phyloP scores from a whole-genome alignment of 2,797 vertebrate genomes.

The Novumbra hubbsi region DNA sequence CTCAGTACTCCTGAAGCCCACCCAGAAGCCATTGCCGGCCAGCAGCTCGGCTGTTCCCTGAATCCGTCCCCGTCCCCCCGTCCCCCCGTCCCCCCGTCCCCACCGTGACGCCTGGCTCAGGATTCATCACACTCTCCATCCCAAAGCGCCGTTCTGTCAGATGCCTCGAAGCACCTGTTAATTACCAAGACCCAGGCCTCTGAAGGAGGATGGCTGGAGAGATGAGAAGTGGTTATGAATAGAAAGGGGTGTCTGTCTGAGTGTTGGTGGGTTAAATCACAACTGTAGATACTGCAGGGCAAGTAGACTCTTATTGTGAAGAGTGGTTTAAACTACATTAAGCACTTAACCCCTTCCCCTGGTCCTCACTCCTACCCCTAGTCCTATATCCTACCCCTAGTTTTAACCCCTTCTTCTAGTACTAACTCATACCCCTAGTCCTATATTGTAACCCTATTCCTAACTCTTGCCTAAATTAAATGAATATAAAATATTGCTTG shows the following conservation, averaged over 20 bases:
- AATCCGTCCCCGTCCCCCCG: not conserved
- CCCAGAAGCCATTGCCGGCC: not conserved
- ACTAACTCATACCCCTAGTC: not conserved
- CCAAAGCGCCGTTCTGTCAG: not conserved
- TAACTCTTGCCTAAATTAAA: too few species aligned
- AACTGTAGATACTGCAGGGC: not conserved
- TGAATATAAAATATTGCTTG: too few species aligned
- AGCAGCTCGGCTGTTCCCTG: not conserved
- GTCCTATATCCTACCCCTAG: too few species aligned
- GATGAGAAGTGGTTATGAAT: constrained; percentile 5
- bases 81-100: not conserved
- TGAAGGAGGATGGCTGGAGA: constrained; percentile 22
- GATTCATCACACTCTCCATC: not conserved
- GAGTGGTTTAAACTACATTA: not conserved
- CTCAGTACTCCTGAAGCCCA: not conserved
- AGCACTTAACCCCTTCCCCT: not conserved
- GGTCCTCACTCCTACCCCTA: not conserved
- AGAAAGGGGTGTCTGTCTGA: not conserved
- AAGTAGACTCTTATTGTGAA: not conserved
- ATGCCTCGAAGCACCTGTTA: constrained; percentile 67
- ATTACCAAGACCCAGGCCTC: constrained; percentile 69
- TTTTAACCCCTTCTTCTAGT: too few species aligned
- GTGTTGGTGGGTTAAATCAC: not conserved
- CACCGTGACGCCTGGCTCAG: not conserved
- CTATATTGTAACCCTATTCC: too few species aligned